A percentile compares a stretch with the other conserved stretches of the same genome.
Evolutionary conservation across 2,113 vertebrate species (phyloP).

Genomic region (Anas platyrhynchos): DNA sequence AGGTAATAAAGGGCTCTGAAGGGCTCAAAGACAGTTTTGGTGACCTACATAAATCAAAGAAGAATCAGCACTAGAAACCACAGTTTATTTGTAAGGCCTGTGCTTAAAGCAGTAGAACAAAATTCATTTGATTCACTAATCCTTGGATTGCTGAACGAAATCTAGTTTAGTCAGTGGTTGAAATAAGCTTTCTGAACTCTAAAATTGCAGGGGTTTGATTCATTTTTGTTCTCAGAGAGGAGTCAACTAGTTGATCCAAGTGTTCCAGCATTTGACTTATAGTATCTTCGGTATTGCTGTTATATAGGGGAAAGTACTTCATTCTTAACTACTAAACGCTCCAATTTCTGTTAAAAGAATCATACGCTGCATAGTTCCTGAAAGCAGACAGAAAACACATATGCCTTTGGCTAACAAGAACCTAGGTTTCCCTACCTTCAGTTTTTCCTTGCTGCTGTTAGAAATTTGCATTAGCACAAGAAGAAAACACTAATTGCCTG

Average conservation of each 20-base stretch:
- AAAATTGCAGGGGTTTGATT: background rate
- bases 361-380: background rate
- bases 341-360: background rate
- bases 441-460: background rate
- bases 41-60: slow-evolving; percentile 53
- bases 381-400: rapidly evolving
- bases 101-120: background rate
- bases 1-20: background rate
- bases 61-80: background rate
- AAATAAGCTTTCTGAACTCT: background rate
- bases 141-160: background rate
- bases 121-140: background rate
- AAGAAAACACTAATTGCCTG: background rate
- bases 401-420: background rate
- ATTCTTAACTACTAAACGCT: background rate
- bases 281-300: background rate
- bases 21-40: background rate
- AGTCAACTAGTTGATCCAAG: background rate
- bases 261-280: background rate
- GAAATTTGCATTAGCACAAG: background rate
- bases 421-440: background rate
- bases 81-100: background rate
- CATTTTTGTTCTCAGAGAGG: background rate
- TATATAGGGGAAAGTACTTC: background rate
- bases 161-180: background rate